These are phyloP conservation scores for Oryctes rhinoceros DNA, from an alignment of 1,140 invertebrate genomes.

Conservation along the genomic window DNA sequence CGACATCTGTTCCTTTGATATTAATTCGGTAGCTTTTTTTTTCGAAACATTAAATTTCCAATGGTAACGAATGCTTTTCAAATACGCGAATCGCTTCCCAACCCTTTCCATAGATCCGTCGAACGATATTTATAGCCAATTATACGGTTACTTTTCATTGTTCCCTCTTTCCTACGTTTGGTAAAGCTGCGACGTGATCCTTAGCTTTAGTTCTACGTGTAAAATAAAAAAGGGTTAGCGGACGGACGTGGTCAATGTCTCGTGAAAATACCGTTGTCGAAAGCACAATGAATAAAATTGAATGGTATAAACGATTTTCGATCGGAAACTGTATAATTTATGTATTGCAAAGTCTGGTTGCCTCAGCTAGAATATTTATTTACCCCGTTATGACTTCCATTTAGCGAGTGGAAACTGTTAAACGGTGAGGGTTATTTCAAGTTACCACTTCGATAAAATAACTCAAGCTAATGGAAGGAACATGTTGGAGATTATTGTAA, in stretches of 20 bases:
- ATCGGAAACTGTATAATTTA: conserved; percentile 16
- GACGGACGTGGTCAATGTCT: background rate
- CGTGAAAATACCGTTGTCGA: background rate
- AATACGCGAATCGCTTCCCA: conserved; percentile 48
- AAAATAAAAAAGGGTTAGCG: background rate
- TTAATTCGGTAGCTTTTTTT: conserved; percentile 41
- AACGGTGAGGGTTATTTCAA: no score
- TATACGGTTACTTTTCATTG: conserved; percentile 38
- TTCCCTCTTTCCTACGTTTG: background rate
- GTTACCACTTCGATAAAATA: no score
- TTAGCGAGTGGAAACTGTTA: background rate
- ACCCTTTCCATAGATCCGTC: conserved; percentile 50
- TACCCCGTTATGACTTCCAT: background rate
- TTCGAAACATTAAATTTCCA: conserved; percentile 54
- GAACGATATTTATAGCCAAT: conserved; percentile 43
- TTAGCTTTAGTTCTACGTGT: background rate
- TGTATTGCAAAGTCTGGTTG: background rate
- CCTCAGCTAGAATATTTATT: background rate
- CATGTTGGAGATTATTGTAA: no score
- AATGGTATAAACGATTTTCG: background rate
- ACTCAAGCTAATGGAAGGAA: no score
- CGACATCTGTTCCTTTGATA: conserved; percentile 22
- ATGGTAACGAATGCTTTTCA: conserved; percentile 49
- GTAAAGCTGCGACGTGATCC: background rate
- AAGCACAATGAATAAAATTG: background rate